Base-by-base conservation (phyloP, 2,888 invertebrate species). In the Drosophila colorata region DNA sequence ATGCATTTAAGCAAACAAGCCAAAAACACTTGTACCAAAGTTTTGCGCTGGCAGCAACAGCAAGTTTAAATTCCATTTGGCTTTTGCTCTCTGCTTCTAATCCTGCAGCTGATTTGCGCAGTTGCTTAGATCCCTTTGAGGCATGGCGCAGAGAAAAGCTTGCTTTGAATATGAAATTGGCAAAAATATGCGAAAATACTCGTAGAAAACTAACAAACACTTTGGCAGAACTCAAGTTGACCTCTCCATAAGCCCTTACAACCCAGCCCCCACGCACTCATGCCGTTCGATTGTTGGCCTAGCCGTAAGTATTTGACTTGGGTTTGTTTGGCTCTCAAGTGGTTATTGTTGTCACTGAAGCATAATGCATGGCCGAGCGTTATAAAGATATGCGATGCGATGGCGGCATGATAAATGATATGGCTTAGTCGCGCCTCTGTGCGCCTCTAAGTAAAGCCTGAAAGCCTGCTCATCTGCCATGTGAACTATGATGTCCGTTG, bases 291-390 rank as follows among this genome's bases (percentile, higher is more conserved):
- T 71, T 74, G 57, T 53, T 70, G 44, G 11, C 33, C 52, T 38
- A 31, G 40, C 48, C 49, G 14, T 53, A 43, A 58, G 69, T 74
- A 56, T 78, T 78, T 78, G 77, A 49, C 64, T 63, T 60, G 60
- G 65, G 49, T 67, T 73, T 78, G 64, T 68, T 67, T 73, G 66
- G 56, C 68, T 59, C 68, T 82, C 68, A 47, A 83, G 83, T 87
- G 88, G 76, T 79, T 85, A 85, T 87, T 87, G 83, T 83, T 83
- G 88, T 87, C 88, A 71, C 69, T 56, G 59, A 64, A 61, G 66
- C 81, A 77, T 80, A 73, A 78, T 78, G 78, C 81, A 69, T 61
- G 49, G 38, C 55, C 59, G 23, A 41, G 56, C 35, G 66, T 67
- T 52, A 60, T 56, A 69, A 59, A 65, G 73, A 76, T 84, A 59